Conservation (phyloP, 2,888 invertebrate species). For the Seira sanloemensis region DNA sequence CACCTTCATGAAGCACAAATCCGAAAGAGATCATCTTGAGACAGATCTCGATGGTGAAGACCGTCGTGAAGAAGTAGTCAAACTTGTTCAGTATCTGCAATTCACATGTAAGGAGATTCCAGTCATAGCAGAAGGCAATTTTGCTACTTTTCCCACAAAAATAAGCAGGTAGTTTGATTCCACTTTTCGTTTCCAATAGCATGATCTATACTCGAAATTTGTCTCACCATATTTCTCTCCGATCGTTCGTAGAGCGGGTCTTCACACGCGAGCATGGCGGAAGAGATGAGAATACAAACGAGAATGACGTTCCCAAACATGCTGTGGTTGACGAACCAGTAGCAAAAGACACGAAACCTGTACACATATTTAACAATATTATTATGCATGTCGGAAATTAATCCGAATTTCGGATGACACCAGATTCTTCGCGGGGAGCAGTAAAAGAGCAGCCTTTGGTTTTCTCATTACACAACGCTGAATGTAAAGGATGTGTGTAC, state of each 20-base stretch:
- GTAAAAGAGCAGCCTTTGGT: too few species aligned
- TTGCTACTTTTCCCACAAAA: neutral
- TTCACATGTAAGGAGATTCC: constrained; percentile 29
- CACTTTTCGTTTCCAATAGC: too few species aligned
- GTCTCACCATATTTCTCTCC: constrained; percentile 80
- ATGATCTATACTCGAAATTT: neutral
- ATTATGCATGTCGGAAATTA: too few species aligned
- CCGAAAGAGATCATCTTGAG: constrained; percentile 99
- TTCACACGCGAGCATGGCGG: constrained; percentile 98
- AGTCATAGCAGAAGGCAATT: too few species aligned
- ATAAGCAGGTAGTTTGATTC: too few species aligned
- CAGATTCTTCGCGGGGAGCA: too few species aligned
- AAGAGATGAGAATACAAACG: constrained; percentile 98
- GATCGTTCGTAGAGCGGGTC: constrained; percentile 91
- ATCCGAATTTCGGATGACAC: too few species aligned
- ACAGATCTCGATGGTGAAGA: constrained; percentile 98
- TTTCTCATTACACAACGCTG: too few species aligned
- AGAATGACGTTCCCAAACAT: constrained; percentile 97
- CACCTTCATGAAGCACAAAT: constrained; percentile 96
- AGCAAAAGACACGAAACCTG: constrained; percentile 97
- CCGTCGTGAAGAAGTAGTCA: constrained; percentile 98
- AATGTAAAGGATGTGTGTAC: too few species aligned
- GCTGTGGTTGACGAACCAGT: constrained; percentile 95
- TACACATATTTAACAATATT: too few species aligned
- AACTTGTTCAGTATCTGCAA: constrained; percentile 94